Evolutionary conservation across 2,888 invertebrate species (phyloP), one percentile per base, ranked within the genome.

Genomic region (Cistogaster globosa): DNA sequence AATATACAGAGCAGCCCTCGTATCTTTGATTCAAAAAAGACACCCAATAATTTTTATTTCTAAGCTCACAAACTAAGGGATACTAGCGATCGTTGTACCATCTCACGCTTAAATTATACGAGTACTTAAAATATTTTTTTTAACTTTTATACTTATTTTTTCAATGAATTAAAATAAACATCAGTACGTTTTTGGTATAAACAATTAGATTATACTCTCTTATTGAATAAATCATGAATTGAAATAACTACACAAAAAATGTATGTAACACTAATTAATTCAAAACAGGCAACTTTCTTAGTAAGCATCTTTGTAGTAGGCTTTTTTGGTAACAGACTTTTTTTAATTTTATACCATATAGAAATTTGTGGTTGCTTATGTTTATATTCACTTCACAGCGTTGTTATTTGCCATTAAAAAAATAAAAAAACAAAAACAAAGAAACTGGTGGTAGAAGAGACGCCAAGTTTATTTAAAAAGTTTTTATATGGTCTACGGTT

Each of bases 221-320:
- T 48, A 6, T 48, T 16, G 16, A 6, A 48, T 14, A 48, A 48
- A 14, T 14, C n/a, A n/a, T 48, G 1, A 16, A 48, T 3, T 48
- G 12, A 48, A n/a, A 7, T 14, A n/a, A 1, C 45, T 14, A 16
- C 6, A 48, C 45, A 48, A 48, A 48, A 48, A 48, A 14, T 14
- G 16, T 48, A 48, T 18, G 51, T 18, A 51, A 67, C 84, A 89
- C 89, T 90, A 90, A 90, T 90, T 90, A 90, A 90, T 90, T 90
- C 90, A 88, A 89, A 90, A 88, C 88, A n/a, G 88, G 89, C 86
- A 89, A 90, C 88, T 89, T 90, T 88, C 68, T 63, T 75, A 45
- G 75, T 65, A 51, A 60, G 42, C 42, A 57, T 20, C 14, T 58
- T 67, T 38, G 12, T 45, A 48, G 32, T 51, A 18, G 18, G 16